Conservation (phyloP, 2,797 vertebrate species). For the Malurus leucopterus region DNA sequence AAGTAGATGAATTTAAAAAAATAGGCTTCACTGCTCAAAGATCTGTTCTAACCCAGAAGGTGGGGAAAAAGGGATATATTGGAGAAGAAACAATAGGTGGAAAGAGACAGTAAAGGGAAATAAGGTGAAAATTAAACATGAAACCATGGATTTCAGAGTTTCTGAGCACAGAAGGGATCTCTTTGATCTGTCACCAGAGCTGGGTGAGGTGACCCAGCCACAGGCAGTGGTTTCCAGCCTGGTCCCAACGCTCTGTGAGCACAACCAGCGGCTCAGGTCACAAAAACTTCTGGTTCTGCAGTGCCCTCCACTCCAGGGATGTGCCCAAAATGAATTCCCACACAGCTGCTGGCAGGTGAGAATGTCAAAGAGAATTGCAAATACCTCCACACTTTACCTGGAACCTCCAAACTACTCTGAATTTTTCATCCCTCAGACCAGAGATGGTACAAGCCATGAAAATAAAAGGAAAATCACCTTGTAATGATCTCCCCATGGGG, state of each 20-base stretch:
- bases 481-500: not conserved
- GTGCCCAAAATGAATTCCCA: not conserved
- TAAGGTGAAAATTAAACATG: not conserved
- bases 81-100: not conserved
- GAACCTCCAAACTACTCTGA: not conserved
- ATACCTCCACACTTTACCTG: not conserved
- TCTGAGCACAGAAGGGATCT: not conserved
- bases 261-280: not conserved
- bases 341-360: not conserved
- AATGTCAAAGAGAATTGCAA: accelerated
- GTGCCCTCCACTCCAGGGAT: not conserved
- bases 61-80: not conserved
- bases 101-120: not conserved
- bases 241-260: not conserved
- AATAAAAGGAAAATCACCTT: not conserved
- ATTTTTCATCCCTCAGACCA: not conserved
- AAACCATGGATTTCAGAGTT: not conserved
- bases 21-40: not conserved
- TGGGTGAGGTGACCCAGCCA: not conserved
- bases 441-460: accelerated
- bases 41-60: not conserved
- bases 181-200: not conserved
- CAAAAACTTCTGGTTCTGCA: not conserved
- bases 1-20: accelerated
- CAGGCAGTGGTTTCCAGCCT: not conserved